These are phyloP conservation scores for Holothuria scabra DNA, from an alignment of 53 echinoderm and acorn worm species.

Conservation along the genomic window DNA sequence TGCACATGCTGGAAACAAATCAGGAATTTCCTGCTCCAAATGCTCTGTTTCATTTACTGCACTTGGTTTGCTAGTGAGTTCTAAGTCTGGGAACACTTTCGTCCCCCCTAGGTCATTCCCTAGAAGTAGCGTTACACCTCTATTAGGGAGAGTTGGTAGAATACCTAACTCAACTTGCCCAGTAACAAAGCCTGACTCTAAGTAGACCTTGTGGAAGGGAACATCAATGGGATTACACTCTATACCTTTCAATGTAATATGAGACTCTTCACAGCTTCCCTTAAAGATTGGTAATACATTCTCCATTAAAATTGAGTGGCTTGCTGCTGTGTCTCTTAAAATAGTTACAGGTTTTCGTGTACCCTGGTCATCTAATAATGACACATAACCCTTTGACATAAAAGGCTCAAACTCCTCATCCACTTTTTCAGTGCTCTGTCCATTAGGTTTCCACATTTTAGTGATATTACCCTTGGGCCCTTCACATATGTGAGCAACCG, in stretches of 20 bases:
- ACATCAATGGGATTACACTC: background rate
- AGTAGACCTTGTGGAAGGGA: background rate
- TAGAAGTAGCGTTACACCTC: background rate
- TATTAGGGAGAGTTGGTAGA: background rate
- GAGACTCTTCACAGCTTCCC: background rate
- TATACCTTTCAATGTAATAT: background rate
- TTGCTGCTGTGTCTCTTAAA: slow-evolving; percentile 23
- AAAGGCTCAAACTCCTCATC: slow-evolving; percentile 20
- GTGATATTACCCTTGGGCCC: background rate
- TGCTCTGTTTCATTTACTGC: no score
- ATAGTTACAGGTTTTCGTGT: slow-evolving; percentile 2
- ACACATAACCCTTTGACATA: slow-evolving; percentile 10
- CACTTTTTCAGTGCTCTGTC: background rate
- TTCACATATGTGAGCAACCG: no score
- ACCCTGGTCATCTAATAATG: background rate
- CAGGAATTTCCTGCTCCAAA: no score
- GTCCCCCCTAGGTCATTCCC: no score
- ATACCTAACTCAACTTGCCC: background rate
- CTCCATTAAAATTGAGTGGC: background rate
- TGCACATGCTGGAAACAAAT: no score
- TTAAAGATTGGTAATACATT: background rate
- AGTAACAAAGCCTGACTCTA: background rate
- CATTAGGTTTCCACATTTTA: background rate
- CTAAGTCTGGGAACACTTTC: no score
- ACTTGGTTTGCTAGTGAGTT: no score